A percentile compares a stretch with the other conserved stretches of the same genome.
phyloP scores from a whole-genome alignment of 2,113 vertebrate genomes.

The Grantiella picta region DNA sequence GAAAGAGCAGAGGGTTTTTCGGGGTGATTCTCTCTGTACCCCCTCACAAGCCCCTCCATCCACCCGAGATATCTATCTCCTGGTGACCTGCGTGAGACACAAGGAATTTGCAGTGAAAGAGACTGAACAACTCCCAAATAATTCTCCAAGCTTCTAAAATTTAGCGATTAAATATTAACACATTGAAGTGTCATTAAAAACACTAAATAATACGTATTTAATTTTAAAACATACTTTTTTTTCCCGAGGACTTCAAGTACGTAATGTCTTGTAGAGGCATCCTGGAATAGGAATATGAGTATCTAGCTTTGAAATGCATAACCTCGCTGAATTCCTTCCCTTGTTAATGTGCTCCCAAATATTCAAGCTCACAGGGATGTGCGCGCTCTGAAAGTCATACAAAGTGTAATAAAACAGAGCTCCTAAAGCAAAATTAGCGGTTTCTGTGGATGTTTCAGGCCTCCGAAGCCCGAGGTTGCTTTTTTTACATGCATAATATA shows the following conservation, averaged over 20 bases:
- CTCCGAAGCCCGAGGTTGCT: background rate
- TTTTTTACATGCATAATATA: background rate
- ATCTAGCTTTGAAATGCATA: background rate
- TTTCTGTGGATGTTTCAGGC: background rate
- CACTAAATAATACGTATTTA: background rate
- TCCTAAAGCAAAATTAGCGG: background rate
- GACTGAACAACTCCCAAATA: background rate
- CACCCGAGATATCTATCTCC: background rate
- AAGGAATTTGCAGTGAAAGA: background rate
- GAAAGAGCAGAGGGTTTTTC: background rate
- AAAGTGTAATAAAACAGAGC: background rate
- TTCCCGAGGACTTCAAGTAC: background rate
- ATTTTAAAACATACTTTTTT: background rate
- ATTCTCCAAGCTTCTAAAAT: background rate
- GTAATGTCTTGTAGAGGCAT: background rate
- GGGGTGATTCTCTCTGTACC: background rate
- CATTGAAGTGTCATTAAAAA: background rate
- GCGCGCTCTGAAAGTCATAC: background rate
- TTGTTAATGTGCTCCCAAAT: background rate
- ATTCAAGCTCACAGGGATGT: background rate
- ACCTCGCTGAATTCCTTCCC: background rate
- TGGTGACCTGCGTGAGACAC: background rate
- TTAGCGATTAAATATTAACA: background rate
- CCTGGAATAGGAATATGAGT: background rate
- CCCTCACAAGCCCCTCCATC: background rate